These are phyloP conservation scores for Scaptomyza reducta DNA, from an alignment of 2,888 invertebrate species.

Conservation along the genomic window DNA sequence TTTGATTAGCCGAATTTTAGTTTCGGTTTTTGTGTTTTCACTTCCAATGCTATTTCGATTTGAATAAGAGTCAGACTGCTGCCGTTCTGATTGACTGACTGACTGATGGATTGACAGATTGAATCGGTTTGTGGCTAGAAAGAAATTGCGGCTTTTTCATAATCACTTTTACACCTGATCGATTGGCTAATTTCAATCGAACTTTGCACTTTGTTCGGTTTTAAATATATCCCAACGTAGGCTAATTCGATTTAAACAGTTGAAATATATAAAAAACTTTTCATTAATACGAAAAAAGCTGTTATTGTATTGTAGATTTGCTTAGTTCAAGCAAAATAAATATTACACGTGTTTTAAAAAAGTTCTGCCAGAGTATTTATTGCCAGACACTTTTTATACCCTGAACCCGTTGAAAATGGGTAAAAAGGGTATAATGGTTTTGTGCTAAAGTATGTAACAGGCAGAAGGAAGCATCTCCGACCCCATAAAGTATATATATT, in stretches of 20 bases:
- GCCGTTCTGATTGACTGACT: constrained; percentile 27
- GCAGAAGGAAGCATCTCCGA: too few relatives aligned
- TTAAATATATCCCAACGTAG: background rate
- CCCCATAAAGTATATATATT: too few relatives aligned
- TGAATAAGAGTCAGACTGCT: constrained; percentile 5
- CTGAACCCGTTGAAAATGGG: too few relatives aligned
- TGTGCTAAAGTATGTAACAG: too few relatives aligned
- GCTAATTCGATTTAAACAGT: background rate
- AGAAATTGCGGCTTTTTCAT: background rate
- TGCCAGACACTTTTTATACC: background rate
- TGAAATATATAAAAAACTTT: background rate
- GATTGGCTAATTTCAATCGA: constrained; percentile 24
- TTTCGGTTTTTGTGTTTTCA: constrained; percentile 36
- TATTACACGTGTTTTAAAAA: background rate
- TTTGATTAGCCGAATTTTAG: constrained; percentile 44
- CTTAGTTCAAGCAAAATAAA: too few relatives aligned
- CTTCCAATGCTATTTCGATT: constrained; percentile 17
- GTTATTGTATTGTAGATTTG: too few relatives aligned
- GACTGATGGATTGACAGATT: constrained; percentile 10
- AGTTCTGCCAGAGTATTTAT: background rate
- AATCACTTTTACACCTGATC: constrained; percentile 2
- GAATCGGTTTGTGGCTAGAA: background rate
- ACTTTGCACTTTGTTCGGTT: constrained; percentile 34
- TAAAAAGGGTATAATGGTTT: too few relatives aligned
- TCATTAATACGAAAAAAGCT: too few relatives aligned